A percentile compares a stretch with the other conserved stretches of the same genome.
Evolutionary conservation across 2,888 invertebrate species (phyloP).

Genomic region (Melolontha melolontha): DNA sequence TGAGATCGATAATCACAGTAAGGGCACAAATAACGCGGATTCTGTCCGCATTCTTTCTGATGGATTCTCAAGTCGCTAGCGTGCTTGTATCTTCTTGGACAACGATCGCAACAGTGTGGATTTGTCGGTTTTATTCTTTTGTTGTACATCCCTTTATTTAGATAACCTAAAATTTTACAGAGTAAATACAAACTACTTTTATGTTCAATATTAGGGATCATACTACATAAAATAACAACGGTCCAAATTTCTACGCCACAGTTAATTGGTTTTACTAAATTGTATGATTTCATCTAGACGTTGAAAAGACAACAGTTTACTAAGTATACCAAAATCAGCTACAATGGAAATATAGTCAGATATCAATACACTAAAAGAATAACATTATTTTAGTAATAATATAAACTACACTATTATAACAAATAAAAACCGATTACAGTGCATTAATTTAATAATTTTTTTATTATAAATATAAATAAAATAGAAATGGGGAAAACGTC

Average conservation of each 20-base stretch:
- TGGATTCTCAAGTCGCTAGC: slow-evolving; percentile 38
- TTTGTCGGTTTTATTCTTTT: slow-evolving; percentile 40
- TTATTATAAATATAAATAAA: too few relatives aligned
- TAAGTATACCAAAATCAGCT: too few relatives aligned
- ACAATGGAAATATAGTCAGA: too few relatives aligned
- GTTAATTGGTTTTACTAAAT: too few relatives aligned
- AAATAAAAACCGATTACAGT: too few relatives aligned
- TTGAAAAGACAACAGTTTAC: too few relatives aligned
- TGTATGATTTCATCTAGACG: too few relatives aligned
- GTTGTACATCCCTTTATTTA: slow-evolving; percentile 10
- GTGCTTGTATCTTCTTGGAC: slow-evolving; percentile 41
- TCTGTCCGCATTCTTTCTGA: slow-evolving; percentile 41
- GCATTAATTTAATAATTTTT: too few relatives aligned
- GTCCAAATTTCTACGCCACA: slow-evolving; percentile 8
- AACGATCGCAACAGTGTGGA: slow-evolving; percentile 40
- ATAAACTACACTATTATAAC: too few relatives aligned
- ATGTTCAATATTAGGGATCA: background rate
- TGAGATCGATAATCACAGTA: slow-evolving; percentile 42
- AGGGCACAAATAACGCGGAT: slow-evolving; percentile 35
- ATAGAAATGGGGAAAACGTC: too few relatives aligned
- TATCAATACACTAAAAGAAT: too few relatives aligned
- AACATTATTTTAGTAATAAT: too few relatives aligned
- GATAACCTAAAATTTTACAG: slow-evolving; percentile 26
- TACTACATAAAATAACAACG: slow-evolving; percentile 23
- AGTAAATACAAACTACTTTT: slow-evolving; percentile 2